These are phyloP conservation scores for Odocoileus virginianus DNA, from an alignment of 2,113 vertebrate species.

Conservation along the genomic window DNA sequence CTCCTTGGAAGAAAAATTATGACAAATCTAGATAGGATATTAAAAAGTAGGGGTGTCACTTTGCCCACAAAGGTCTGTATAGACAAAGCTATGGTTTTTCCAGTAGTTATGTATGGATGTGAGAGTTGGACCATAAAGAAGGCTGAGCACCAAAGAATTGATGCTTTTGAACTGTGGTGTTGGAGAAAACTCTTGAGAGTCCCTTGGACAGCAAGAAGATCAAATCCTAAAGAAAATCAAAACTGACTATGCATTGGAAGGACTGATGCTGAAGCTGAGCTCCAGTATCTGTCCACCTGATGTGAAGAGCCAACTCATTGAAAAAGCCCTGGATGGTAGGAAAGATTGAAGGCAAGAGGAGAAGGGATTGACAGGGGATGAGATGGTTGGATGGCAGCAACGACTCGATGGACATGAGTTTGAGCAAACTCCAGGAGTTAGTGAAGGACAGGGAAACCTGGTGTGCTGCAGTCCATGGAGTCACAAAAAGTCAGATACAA, in stretches of 20 bases:
- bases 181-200: neutral
- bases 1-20: neutral
- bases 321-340: neutral
- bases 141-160: neutral
- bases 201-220: neutral
- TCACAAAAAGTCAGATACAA: neutral
- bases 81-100: neutral
- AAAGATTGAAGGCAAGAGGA: neutral
- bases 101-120: neutral
- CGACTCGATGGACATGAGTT: neutral
- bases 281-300: neutral
- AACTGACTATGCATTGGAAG: neutral
- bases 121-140: neutral
- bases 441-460: neutral
- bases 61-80: neutral
- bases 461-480: neutral
- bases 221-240: neutral
- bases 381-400: neutral
- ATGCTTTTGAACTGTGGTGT: neutral
- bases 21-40: neutral
- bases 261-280: neutral
- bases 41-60: neutral
- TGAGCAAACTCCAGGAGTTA: neutral
- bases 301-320: neutral
- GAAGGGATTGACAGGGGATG: neutral